A percentile compares a stretch with the other conserved stretches of the same genome.
These are phyloP conservation scores for Pristionchus pacificus DNA, from an alignment of 1,140 invertebrate species.

Conservation along the genomic window DNA sequence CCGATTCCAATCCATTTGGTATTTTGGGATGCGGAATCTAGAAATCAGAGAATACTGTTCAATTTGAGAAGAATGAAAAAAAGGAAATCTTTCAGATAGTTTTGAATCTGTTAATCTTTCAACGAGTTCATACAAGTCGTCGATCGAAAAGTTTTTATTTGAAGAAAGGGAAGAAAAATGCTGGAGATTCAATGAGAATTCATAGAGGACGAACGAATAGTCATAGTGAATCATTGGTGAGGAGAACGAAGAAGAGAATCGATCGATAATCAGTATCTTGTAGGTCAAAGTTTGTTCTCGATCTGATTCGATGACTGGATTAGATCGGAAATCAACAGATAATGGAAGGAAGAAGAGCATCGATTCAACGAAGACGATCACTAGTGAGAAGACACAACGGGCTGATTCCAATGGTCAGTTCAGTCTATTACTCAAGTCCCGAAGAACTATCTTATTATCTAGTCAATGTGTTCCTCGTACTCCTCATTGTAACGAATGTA, in stretches of 20 bases:
- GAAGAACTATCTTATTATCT: too few relatives aligned
- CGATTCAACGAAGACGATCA: too few relatives aligned
- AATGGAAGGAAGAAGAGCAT: not conserved
- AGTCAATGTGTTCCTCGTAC: too few relatives aligned
- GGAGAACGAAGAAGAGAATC: too few relatives aligned
- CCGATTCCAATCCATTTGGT: not conserved
- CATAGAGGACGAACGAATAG: slow-evolving; percentile 14
- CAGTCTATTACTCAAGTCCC: too few relatives aligned
- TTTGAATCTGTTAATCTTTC: slow-evolving; percentile 50
- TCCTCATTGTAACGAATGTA: too few relatives aligned
- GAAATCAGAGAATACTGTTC: not conserved
- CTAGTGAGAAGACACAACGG: too few relatives aligned
- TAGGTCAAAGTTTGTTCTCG: not conserved
- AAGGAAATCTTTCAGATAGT: slow-evolving; percentile 32
- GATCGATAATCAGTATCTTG: not conserved
- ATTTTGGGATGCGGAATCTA: not conserved
- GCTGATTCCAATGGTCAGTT: too few relatives aligned
- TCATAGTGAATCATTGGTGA: slow-evolving; percentile 1
- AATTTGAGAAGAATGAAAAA: too few relatives aligned
- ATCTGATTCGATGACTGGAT: too few relatives aligned
- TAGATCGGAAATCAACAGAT: too few relatives aligned
- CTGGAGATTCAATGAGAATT: slow-evolving; percentile 15
- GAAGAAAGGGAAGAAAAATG: slow-evolving; percentile 1
- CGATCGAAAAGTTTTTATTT: slow-evolving; percentile 11
- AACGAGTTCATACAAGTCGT: slow-evolving; percentile 36